Conservation (phyloP, 2,113 vertebrate genomes). For the Fregetta grallaria region DNA sequence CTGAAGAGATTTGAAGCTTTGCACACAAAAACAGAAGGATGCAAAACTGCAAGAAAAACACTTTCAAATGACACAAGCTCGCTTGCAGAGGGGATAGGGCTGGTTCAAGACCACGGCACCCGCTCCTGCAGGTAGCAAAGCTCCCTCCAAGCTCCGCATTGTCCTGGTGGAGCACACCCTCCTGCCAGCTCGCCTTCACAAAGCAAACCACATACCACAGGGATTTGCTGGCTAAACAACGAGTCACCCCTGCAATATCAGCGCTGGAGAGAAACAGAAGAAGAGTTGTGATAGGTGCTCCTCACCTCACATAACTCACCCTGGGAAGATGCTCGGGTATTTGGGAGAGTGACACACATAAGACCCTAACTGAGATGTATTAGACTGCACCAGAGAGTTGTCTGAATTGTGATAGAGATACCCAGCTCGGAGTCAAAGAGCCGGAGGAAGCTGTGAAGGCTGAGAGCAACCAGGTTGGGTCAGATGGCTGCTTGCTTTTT, state of each 20-base stretch:
- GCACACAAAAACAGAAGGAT: background rate
- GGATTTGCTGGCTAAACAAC: background rate
- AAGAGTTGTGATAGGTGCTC: background rate
- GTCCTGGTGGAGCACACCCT: background rate
- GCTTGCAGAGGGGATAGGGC: background rate
- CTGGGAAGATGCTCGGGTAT: background rate
- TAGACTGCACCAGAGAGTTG: background rate
- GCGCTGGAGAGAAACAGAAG: background rate
- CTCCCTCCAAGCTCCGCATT: fast-evolving
- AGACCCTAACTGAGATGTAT: background rate
- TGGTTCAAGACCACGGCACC: background rate
- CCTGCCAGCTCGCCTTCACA: background rate
- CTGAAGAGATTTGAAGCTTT: background rate
- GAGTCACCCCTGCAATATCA: background rate
- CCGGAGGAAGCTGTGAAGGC: background rate
- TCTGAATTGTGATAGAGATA: background rate
- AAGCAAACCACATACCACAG: background rate
- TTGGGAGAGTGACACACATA: background rate
- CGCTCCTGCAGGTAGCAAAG: background rate
- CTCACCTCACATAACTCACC: background rate
- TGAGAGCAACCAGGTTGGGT: background rate
- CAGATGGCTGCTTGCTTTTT: background rate
- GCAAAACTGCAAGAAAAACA: background rate
- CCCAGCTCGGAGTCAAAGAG: background rate
- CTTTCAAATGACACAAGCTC: background rate